Percentiles rank a stretch among this genome's conserved stretches.
Conservation (phyloP, 2,113 vertebrate species). For the Rhinoderma darwinii region DNA sequence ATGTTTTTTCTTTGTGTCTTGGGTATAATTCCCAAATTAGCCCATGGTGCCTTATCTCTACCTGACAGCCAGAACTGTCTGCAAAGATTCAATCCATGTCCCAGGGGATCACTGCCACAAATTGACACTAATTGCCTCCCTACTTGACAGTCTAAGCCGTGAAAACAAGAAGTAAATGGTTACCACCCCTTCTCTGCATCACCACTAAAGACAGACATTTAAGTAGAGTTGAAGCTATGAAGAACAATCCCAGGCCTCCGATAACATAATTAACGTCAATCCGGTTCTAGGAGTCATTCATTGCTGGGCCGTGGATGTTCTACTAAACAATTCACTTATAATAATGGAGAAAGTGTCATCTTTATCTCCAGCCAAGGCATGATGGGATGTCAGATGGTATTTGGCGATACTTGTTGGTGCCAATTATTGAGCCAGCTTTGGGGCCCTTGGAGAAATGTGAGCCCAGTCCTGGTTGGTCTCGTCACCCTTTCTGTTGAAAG, state of each 20-base stretch:
- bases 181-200: background rate
- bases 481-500: too few relatives aligned
- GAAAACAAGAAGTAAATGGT: slow-evolving; percentile 39
- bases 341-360: background rate
- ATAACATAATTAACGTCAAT: slow-evolving; percentile 8
- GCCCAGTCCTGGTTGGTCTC: too few relatives aligned
- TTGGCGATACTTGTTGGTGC: background rate
- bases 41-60: slow-evolving; percentile 40
- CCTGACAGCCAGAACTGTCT: slow-evolving; percentile 45
- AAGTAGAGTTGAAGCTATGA: background rate
- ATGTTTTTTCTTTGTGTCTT: background rate
- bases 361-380: background rate
- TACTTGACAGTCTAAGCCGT: slow-evolving; percentile 36
- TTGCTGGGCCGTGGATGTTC: background rate
- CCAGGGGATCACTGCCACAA: slow-evolving; percentile 37
- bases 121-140: slow-evolving; percentile 55
- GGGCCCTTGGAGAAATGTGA: too few relatives aligned
- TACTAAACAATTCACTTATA: background rate
- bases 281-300: background rate
- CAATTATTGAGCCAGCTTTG: too few relatives aligned
- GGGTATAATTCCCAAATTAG: slow-evolving; percentile 39
- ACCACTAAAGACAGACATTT: slow-evolving; percentile 16
- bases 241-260: background rate
- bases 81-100: slow-evolving; percentile 40
- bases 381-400: background rate